Conservation (phyloP, 35 echinoderm and acorn worm species). For the Stichopus chloronotus region DNA sequence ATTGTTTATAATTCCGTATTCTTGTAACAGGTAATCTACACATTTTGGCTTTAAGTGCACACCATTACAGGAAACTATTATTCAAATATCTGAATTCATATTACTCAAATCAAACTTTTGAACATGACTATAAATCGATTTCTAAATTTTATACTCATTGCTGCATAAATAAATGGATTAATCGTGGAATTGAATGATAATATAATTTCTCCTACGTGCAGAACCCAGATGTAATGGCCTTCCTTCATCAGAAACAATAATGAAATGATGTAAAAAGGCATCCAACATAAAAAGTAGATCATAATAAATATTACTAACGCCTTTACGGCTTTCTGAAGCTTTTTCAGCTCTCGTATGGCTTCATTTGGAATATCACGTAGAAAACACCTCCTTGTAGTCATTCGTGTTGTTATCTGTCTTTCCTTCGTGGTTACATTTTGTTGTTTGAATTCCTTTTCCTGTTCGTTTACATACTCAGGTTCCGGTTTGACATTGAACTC, state of each 20-base stretch:
- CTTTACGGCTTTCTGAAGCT: slow-evolving; percentile 34
- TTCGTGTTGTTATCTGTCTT: too few species aligned
- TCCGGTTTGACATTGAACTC: not conserved
- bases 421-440: too few species aligned
- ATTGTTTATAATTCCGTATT: too few species aligned
- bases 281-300: slow-evolving; percentile 52
- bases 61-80: too few species aligned
- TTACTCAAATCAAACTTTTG: slow-evolving; percentile 15
- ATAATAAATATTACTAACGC: slow-evolving; percentile 28
- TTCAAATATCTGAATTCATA: too few species aligned
- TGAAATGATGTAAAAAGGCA: slow-evolving; percentile 44
- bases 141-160: slow-evolving; percentile 62
- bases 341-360: not conserved
- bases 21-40: too few species aligned
- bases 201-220: not conserved
- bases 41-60: too few species aligned
- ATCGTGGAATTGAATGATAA: slow-evolving; percentile 26
- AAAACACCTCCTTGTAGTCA: not conserved
- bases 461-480: not conserved
- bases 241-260: not conserved
- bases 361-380: not conserved
- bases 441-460: not conserved
- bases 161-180: slow-evolving; percentile 53
- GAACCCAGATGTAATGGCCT: not conserved
- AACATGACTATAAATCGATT: slow-evolving; percentile 30